Evolutionary conservation across 2,113 vertebrate genomes (phyloP).

Genomic region (Phycodurus eques): DNA sequence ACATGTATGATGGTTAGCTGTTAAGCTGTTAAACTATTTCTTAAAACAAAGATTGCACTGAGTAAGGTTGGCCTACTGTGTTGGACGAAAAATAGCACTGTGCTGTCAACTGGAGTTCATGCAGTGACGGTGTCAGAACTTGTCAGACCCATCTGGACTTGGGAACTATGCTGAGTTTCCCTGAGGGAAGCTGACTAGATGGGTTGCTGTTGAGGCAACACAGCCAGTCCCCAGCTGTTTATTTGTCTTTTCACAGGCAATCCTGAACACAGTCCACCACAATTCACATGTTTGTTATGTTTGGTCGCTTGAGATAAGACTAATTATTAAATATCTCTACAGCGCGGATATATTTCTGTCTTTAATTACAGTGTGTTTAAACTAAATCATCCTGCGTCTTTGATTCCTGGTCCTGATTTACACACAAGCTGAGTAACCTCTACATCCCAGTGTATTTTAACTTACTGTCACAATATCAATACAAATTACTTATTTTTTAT

Average conservation of each 20-base stretch:
- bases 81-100: conserved; percentile 28
- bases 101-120: conserved; percentile 28
- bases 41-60: too few relatives aligned
- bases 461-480: too few relatives aligned
- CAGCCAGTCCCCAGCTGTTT: conserved; percentile 19
- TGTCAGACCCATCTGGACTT: conserved; percentile 38
- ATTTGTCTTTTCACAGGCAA: conserved; percentile 30
- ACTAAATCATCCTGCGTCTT: conserved; percentile 27
- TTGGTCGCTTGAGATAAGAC: conserved; percentile 27
- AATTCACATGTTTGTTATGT: conserved; percentile 19
- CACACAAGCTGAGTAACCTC: conserved; percentile 16
- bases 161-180: conserved; percentile 34
- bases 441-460: too few relatives aligned
- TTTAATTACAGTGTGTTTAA: conserved; percentile 27
- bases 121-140: conserved; percentile 26
- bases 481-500: too few relatives aligned
- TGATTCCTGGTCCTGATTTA: conserved; percentile 40
- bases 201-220: not conserved
- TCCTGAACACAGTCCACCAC: conserved; percentile 27
- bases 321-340: conserved; percentile 13
- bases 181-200: conserved; percentile 15
- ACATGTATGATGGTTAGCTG: not conserved
- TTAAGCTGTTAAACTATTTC: not conserved
- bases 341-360: conserved; percentile 16
- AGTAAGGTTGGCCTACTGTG: too few relatives aligned